Evolutionary conservation across 1,140 invertebrate species (phyloP).

Genomic region (Lasaia peninsularis): DNA sequence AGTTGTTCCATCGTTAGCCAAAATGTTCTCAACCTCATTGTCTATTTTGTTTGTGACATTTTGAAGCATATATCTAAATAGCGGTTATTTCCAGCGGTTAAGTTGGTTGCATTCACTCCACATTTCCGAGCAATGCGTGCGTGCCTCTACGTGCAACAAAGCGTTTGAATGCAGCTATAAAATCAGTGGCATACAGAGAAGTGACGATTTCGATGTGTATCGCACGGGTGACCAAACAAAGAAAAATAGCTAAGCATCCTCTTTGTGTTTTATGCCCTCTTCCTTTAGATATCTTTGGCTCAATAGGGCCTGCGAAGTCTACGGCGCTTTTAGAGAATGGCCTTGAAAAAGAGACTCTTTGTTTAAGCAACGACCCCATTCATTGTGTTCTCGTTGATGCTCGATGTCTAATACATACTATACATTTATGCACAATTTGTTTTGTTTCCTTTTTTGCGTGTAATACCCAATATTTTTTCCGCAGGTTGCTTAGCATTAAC

Average conservation of each 20-base stretch:
- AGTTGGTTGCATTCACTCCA: constrained; percentile 18
- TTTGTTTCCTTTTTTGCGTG: constrained; percentile 12
- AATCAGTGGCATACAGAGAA: constrained; percentile 13
- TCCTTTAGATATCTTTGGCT: constrained; percentile 15
- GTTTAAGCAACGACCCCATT: constrained; percentile 16
- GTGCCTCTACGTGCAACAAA: constrained; percentile 15
- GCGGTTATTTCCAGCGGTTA: constrained; percentile 9
- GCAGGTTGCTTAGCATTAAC: constrained; percentile 15
- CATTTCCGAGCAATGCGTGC: background rate
- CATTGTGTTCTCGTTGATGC: background rate
- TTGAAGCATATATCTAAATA: background rate
- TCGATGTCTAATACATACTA: constrained; percentile 10
- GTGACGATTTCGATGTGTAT: constrained; percentile 18
- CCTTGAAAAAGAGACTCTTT: constrained; percentile 4
- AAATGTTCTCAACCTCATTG: background rate
- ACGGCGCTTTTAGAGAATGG: constrained; percentile 15
- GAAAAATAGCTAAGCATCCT: constrained; percentile 17
- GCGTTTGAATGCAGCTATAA: constrained; percentile 15
- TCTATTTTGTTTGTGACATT: background rate
- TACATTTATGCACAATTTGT: constrained; percentile 11
- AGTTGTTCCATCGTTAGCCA: background rate
- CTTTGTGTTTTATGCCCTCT: constrained; percentile 16
- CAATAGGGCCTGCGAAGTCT: constrained; percentile 17
- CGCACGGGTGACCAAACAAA: constrained; percentile 16
- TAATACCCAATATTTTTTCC: constrained; percentile 19